Conservation (phyloP, 2,888 invertebrate genomes). For the Pimpla rufipes region DNA sequence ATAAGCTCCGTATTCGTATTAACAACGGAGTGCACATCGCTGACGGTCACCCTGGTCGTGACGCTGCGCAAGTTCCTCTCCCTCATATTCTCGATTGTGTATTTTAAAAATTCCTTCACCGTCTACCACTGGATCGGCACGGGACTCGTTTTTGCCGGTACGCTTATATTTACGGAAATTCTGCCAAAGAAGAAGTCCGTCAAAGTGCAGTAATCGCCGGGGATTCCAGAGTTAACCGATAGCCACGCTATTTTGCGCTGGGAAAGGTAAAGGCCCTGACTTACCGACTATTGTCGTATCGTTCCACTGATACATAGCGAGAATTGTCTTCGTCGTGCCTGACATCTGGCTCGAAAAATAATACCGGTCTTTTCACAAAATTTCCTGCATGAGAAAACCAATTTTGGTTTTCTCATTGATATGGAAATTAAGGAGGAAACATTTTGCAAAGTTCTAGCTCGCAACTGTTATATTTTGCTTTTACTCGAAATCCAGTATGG, state of each 20-base stretch:
- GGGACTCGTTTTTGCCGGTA: constrained; percentile 95
- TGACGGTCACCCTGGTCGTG: constrained; percentile 98
- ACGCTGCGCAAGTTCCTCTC: constrained; percentile 98
- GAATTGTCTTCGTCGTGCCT: too few species aligned
- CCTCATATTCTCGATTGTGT: constrained; percentile 96
- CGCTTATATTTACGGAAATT: constrained; percentile 95
- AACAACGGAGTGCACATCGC: constrained; percentile 96
- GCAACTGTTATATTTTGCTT: too few species aligned
- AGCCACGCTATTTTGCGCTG: not conserved
- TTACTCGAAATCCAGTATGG: too few species aligned
- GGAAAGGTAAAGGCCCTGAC: not conserved
- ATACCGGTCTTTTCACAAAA: too few species aligned
- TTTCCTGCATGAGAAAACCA: too few species aligned
- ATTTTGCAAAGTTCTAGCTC: too few species aligned
- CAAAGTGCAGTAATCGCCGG: constrained; percentile 73
- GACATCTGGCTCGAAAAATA: too few species aligned
- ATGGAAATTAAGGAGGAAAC: too few species aligned
- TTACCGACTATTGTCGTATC: not conserved
- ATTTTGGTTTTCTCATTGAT: too few species aligned
- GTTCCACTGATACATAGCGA: not conserved
- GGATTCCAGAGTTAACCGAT: not conserved
- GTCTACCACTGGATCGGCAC: constrained; percentile 96
- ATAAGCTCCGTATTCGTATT: constrained; percentile 97
- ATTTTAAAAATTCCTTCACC: constrained; percentile 98
- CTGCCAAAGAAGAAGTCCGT: constrained; percentile 86